Conservation (phyloP, 2,797 vertebrate species). For the Sylvia borin region DNA sequence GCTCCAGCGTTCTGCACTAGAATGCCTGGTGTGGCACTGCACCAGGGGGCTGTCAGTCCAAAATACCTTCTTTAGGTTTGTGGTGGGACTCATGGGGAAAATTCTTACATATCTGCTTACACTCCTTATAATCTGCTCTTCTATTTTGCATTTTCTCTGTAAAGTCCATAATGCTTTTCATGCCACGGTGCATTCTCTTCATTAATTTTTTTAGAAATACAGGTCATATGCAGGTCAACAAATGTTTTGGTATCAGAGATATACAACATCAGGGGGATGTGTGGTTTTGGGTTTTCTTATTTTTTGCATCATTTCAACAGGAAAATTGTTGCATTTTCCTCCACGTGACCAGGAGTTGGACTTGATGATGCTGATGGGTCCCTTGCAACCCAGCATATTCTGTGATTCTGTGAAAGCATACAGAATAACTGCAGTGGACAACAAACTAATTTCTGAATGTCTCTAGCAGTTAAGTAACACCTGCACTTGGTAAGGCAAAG, state of each 20-base stretch:
- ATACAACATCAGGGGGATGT: accelerated
- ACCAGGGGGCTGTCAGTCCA: not conserved
- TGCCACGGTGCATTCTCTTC: not conserved
- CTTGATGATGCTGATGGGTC: not conserved
- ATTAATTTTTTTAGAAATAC: not conserved
- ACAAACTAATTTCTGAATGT: not conserved
- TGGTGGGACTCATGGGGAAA: not conserved
- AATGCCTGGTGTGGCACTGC: not conserved
- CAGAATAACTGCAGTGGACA: not conserved
- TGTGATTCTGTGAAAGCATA: not conserved
- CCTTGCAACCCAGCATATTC: not conserved
- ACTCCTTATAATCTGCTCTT: not conserved
- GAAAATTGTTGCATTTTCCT: not conserved
- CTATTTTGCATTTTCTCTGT: not conserved
- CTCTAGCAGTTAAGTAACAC: not conserved
- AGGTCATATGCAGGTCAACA: not conserved
- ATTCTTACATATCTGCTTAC: not conserved
- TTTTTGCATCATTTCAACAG: not conserved
- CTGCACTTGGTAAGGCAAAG: not conserved
- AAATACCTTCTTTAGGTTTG: not conserved
- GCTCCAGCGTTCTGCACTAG: accelerated
- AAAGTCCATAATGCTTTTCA: not conserved
- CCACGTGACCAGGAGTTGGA: not conserved
- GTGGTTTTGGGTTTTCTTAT: not conserved
- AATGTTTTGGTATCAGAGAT: not conserved